phyloP scores from a whole-genome alignment of 2,797 vertebrate species.

The Naso thynnoides region DNA sequence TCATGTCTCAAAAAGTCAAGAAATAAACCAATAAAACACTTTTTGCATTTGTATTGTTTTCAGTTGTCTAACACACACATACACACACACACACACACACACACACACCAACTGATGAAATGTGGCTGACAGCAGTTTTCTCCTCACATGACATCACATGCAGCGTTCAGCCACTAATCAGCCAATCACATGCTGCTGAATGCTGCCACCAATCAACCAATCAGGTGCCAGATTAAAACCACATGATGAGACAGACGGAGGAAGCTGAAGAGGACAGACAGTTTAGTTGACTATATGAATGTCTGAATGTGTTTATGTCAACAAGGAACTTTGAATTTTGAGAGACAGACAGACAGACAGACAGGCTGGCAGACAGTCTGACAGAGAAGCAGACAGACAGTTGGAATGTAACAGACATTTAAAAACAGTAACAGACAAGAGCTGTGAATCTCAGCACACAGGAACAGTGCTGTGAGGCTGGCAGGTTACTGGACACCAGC shows the following conservation, averaged over 20 bases:
- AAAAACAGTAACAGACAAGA: too few species aligned
- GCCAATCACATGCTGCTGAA: slow-evolving; percentile 63
- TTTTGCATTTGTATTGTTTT: not conserved
- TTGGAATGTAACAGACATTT: too few species aligned
- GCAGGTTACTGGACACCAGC: too few species aligned
- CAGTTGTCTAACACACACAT: slow-evolving; percentile 7
- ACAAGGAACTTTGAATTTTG: too few species aligned
- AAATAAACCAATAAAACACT: not conserved
- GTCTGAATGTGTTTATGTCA: not conserved
- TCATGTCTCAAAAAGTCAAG: too few species aligned
- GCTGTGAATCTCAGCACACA: too few species aligned
- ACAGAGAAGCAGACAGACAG: too few species aligned
- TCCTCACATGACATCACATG: slow-evolving; percentile 64
- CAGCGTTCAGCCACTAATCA: slow-evolving; percentile 43
- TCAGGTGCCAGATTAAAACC: slow-evolving; percentile 54
- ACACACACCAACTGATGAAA: slow-evolving; percentile 40
- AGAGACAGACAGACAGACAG: not conserved
- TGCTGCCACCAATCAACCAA: slow-evolving; percentile 69
- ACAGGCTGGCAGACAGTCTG: too few species aligned
- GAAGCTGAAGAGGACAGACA: not conserved
- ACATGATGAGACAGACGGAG: slow-evolving; percentile 25
- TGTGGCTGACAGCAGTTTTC: slow-evolving; percentile 51
- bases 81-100: slow-evolving; percentile 15
- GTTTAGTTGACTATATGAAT: too few species aligned
- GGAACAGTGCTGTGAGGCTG: too few species aligned